Conservation (phyloP, 2,113 vertebrate genomes). For the Larimichthys polyactis region DNA sequence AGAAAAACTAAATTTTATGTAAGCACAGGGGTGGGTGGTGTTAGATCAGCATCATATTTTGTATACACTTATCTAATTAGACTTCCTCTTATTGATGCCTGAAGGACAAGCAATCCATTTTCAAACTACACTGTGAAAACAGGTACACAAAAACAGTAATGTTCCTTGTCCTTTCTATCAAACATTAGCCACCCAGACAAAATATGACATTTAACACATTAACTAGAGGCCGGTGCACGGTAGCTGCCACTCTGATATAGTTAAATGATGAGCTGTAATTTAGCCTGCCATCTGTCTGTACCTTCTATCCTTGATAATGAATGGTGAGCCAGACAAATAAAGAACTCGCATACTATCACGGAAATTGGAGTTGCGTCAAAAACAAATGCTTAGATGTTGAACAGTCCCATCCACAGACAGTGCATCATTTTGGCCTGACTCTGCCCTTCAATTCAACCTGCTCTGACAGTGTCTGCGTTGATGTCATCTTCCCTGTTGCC, state of each 20-base stretch:
- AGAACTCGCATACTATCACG: neutral
- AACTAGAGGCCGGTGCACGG: too few species aligned
- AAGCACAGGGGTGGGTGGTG: neutral
- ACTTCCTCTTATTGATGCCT: constrained; percentile 4
- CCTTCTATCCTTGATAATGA: neutral
- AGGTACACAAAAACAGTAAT: neutral
- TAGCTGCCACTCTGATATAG: neutral
- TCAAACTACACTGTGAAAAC: neutral
- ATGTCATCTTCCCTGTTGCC: neutral
- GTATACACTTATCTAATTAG: constrained; percentile 38
- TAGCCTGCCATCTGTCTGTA: neutral
- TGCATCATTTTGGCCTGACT: too few species aligned
- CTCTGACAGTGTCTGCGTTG: neutral
- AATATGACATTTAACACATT: neutral
- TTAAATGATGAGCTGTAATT: neutral
- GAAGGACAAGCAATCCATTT: constrained; percentile 8
- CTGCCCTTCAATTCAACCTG: neutral
- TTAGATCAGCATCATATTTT: constrained; percentile 14
- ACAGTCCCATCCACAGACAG: neutral
- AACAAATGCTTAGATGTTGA: neutral
- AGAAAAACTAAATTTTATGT: neutral
- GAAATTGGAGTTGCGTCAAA: neutral
- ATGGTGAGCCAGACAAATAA: neutral
- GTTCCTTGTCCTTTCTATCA: neutral
- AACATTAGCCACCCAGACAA: neutral